Evolutionary conservation across 2,113 vertebrate genomes (phyloP), one percentile per base, ranked within the genome.

Genomic region (Tragulus kanchil): DNA sequence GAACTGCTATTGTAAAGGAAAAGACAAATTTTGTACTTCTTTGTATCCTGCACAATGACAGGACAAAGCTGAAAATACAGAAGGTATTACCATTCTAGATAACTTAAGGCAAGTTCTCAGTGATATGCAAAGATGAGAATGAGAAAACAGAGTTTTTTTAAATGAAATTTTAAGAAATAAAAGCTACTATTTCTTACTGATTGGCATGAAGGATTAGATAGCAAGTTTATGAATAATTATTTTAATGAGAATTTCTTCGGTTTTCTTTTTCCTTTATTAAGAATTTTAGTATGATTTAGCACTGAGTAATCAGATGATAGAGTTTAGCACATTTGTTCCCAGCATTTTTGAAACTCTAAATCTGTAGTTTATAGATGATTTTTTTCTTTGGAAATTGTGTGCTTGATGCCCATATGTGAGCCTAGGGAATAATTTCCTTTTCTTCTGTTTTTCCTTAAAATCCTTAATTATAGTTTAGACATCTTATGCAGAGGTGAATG

Each of bases 161-260:
- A 78, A 25, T 78, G 77, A 93, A 75, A 61, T 58, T 90, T 94
- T 82, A 91, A 93, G 82, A 90, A 56, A 89, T 56, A 93, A 90
- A 87, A 67, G 19, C 21, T 85, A 31, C 64, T 85, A 31, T 69
- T 95, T 93, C 59, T 85, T 97, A 45, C 28, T 93, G 65, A 67
- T 75, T 73, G 26, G 21, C 14, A 23, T 65, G 17, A 36, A 84
- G 23, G 48, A 94, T 86, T 56, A 93, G 92, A 26, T 50, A 86
- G 17, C 14, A 54, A 59, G 15, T 94, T 82, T 81, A 82, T 28
- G 75, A 73, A 31, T 65, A 92, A 79, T 75, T 7, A 14, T 59
- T 21, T 87, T 71, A 73, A 64, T 83, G 42, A 78, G 14, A 93
- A 85, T 92, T 64, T 92, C 48, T 73, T 92, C 14, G 13, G 62